Evolutionary conservation across 2,797 vertebrate species (phyloP), one percentile per base, ranked within the genome.

Genomic region (Pseudochirops cupreus): DNA sequence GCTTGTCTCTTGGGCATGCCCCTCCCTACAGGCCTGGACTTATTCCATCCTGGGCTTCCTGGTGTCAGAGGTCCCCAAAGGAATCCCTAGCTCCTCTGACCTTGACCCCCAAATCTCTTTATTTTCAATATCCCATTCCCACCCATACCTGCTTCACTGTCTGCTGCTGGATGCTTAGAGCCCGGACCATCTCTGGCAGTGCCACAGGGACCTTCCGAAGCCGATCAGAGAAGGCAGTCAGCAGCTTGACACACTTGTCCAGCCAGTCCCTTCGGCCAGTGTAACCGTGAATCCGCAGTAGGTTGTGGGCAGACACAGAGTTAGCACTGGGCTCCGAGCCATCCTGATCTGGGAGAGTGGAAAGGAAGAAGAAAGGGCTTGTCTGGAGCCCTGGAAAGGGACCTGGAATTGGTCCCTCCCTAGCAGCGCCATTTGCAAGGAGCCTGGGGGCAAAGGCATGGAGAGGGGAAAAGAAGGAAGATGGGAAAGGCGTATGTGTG

Each of bases 291-390:
- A 99, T 98, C 91, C 99, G 99, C 94, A 99, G 99, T 90, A 99
- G 99, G 97, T 99, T 99, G 97, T 98, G 98, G 2, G 99, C 99
- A 0, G 99, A 98, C 87, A 99, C 97, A 0, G 99, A 99, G 98
- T 99, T 99, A 53, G 99, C 99, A 0, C 99, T 99, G 97, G 99
- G 99, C 97, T 99, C 99, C 0, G 99, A 99, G 16, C 99, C 99
- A 0, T 99, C 99, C 97, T 99, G 99, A 98, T 99, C 99, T 99
- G 98, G 11, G 56, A 82, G 91, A 82, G 39, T 82, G 39, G 39
- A 82, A 82, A 82, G 46, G 67, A 11, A 95, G 62, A 92, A 59
- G 11, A 58, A 0, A 50, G 62, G 13, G 33, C 52, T 28, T 57
- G 57, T 92, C 91, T 2, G 52, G 90, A 21, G 24, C 54, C 39